Evolutionary conservation across 2,888 invertebrate genomes (phyloP).

Genomic region (Nyleta sp.): DNA sequence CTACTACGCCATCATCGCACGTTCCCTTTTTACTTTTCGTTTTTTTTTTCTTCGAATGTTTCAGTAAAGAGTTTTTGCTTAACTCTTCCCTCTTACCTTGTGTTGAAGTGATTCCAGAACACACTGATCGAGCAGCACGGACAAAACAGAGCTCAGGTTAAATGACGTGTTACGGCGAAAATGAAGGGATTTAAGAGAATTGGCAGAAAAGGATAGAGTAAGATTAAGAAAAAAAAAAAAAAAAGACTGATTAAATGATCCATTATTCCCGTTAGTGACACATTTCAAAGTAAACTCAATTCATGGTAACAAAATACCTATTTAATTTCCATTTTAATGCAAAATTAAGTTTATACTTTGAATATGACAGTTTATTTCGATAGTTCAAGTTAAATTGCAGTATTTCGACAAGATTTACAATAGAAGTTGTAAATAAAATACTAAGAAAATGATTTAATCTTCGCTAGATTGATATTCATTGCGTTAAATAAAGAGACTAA

Average conservation of each 20-base stretch:
- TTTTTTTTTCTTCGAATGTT: constrained; percentile 39
- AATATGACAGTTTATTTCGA: constrained; percentile 48
- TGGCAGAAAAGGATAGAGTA: constrained; percentile 50
- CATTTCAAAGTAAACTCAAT: constrained; percentile 21
- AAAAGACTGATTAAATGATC: constrained; percentile 48
- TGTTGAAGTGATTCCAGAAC: constrained; percentile 99
- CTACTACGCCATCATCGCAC: constrained; percentile 66
- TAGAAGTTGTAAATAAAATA: too few relatives aligned
- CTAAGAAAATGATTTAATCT: not conserved
- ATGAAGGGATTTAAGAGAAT: constrained; percentile 61
- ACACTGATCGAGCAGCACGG: constrained; percentile 94
- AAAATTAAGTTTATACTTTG: constrained; percentile 21
- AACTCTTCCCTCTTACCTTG: constrained; percentile 91
- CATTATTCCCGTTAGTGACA: constrained; percentile 22
- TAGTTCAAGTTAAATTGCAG: constrained; percentile 62
- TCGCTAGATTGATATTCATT: constrained; percentile 4
- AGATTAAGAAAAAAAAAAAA: constrained; percentile 35
- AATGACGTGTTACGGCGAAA: constrained; percentile 75
- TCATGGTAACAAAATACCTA: too few relatives aligned
- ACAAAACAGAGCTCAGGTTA: constrained; percentile 86
- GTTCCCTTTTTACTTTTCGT: constrained; percentile 12
- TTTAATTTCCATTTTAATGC: not conserved
- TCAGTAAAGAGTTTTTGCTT: constrained; percentile 51
- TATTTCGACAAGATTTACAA: too few relatives aligned
- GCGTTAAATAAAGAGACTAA: too few relatives aligned